phyloP scores from a whole-genome alignment of 2,797 vertebrate species.

The Pelodytes ibericus region DNA sequence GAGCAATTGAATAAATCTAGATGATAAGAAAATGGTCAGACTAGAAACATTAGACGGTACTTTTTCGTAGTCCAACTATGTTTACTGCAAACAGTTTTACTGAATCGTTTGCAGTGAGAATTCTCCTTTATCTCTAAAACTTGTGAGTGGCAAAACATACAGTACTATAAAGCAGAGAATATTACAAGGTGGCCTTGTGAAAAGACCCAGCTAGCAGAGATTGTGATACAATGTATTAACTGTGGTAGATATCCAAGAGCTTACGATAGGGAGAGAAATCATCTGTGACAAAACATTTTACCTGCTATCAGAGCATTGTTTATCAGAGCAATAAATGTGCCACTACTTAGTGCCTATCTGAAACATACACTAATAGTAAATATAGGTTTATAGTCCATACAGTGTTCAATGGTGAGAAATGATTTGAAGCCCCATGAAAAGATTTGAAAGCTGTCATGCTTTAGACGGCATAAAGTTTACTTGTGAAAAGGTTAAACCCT shows the following conservation, averaged over 20 bases:
- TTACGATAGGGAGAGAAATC: conserved; percentile 66
- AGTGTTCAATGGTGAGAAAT: conserved; percentile 65
- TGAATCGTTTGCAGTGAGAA: neutral
- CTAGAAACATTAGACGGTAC: too few relatives aligned
- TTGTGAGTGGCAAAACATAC: neutral
- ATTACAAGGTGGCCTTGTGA: conserved; percentile 29
- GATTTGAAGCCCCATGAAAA: conserved; percentile 62
- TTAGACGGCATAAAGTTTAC: conserved; percentile 53
- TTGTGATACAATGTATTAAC: conserved; percentile 14
- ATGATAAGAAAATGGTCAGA: too few relatives aligned
- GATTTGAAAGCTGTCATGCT: conserved; percentile 36
- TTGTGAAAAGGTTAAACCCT: conserved; percentile 52
- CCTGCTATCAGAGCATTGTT: conserved; percentile 64
- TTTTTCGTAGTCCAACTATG: too few relatives aligned
- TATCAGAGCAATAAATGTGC: conserved; percentile 73
- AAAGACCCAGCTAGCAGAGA: neutral
- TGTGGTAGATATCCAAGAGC: conserved; percentile 28
- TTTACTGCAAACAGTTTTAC: too few relatives aligned
- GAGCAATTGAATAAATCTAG: too few relatives aligned
- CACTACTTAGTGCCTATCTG: conserved; percentile 67
- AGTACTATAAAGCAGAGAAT: conserved; percentile 15
- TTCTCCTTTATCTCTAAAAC: conserved; percentile 10
- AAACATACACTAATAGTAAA: conserved; percentile 72
- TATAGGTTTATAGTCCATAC: conserved; percentile 60
- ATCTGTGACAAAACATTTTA: conserved; percentile 64